Percentiles rank a stretch among this genome's conserved stretches.
These are phyloP conservation scores for Gulo gulo DNA, from an alignment of 2,113 vertebrate genomes.

Conservation along the genomic window DNA sequence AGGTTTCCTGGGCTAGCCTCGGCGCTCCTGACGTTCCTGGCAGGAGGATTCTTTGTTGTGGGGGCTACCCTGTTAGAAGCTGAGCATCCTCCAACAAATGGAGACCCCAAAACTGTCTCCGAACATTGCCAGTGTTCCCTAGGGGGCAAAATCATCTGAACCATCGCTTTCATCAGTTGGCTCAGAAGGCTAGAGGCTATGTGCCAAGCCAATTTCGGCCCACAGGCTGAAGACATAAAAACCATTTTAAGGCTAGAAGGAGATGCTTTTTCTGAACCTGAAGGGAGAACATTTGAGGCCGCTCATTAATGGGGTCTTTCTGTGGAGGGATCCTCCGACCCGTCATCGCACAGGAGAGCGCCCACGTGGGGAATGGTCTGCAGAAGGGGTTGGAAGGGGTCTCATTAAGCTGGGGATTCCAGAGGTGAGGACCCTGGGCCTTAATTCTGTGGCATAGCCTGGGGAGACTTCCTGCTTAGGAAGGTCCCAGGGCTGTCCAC, in stretches of 20 bases:
- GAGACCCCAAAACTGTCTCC: neutral
- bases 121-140: neutral
- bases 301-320: neutral
- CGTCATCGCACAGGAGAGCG: neutral
- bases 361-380: no score
- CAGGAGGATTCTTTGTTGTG: neutral
- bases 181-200: neutral
- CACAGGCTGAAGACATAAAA: neutral
- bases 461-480: neutral
- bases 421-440: neutral
- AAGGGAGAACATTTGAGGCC: no score
- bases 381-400: neutral
- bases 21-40: fast-evolving
- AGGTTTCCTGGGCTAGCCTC: neutral
- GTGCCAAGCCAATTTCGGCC: neutral
- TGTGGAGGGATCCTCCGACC: neutral
- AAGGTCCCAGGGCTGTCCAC: neutral
- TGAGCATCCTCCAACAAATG: neutral
- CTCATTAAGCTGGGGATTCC: neutral
- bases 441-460: fast-evolving
- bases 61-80: neutral
- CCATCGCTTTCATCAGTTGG: neutral
- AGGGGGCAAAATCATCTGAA: neutral
- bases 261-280: neutral
- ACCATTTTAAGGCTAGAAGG: neutral